Evolutionary conservation across 2,113 vertebrate species (phyloP).

Genomic region (Psammodynastes pulverulentus): DNA sequence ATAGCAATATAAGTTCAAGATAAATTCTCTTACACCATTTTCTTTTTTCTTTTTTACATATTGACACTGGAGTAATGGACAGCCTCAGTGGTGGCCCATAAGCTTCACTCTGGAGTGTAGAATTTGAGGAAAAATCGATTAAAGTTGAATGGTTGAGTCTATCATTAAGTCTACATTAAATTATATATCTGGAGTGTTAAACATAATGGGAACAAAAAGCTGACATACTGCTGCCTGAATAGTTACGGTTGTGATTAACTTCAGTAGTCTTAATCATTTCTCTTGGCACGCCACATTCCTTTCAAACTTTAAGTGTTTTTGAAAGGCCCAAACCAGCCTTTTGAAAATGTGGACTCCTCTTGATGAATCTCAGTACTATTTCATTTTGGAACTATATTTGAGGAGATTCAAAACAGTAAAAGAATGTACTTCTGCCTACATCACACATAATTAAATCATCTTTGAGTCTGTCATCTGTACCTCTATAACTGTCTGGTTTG

Average conservation of each 20-base stretch:
- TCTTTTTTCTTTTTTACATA: slow-evolving; percentile 60
- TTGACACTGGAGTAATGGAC: slow-evolving; percentile 73
- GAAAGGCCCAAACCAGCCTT: not conserved
- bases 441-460: not conserved
- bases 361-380: not conserved
- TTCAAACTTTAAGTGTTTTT: slow-evolving; percentile 66
- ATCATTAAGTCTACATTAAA: slow-evolving; percentile 79
- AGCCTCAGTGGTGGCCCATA: slow-evolving; percentile 69
- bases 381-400: not conserved
- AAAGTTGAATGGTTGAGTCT: slow-evolving; percentile 75
- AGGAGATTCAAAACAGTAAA: not conserved
- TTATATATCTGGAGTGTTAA: slow-evolving; percentile 78
- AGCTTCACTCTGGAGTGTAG: slow-evolving; percentile 72
- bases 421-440: not conserved
- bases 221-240: slow-evolving; percentile 69
- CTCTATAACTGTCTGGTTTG: too few relatives aligned
- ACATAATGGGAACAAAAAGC: slow-evolving; percentile 72
- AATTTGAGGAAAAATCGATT: slow-evolving; percentile 72
- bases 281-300: slow-evolving; percentile 71
- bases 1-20: slow-evolving; percentile 80
- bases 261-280: slow-evolving; percentile 72
- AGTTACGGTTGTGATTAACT: slow-evolving; percentile 74
- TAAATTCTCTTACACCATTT: slow-evolving; percentile 45
- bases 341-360: not conserved
- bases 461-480: too few relatives aligned